phyloP scores from a whole-genome alignment of 2,797 vertebrate genomes.

The Gallinago nigripennis region DNA sequence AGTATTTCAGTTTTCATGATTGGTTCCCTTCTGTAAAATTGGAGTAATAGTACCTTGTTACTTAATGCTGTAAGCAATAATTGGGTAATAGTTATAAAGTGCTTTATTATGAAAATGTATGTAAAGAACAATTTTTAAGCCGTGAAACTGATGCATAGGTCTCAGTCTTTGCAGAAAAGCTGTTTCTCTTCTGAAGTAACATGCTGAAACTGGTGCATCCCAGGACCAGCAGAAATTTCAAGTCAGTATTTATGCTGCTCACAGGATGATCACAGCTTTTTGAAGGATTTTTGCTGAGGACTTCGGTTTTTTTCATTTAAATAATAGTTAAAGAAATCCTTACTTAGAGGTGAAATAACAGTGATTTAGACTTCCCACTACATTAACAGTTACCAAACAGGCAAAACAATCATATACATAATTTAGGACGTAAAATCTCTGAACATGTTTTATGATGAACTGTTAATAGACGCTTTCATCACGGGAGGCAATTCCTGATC shows the following conservation, averaged over 20 bases:
- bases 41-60: conserved; percentile 10
- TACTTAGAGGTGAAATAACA: not conserved
- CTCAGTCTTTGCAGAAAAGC: not conserved
- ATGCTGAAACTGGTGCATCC: not conserved
- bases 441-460: not conserved
- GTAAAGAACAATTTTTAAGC: conserved; percentile 22
- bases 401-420: not conserved
- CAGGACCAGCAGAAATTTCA: not conserved
- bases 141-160: not conserved
- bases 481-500: not conserved
- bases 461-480: conserved; percentile 5
- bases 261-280: not conserved
- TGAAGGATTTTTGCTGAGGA: not conserved
- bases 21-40: conserved; percentile 14
- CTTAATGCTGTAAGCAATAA: conserved; percentile 51
- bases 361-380: not conserved
- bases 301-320: not conserved
- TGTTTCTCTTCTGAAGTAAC: not conserved
- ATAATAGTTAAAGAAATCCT: not conserved
- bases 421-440: conserved; percentile 16
- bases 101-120: conserved; percentile 49
- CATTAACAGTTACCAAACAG: not conserved
- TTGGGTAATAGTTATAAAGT: conserved; percentile 43
- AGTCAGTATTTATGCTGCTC: not conserved
- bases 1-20: conserved; percentile 31